These are phyloP conservation scores for Boleophthalmus pectinirostris DNA, from an alignment of 2,113 vertebrate genomes.

Conservation along the genomic window DNA sequence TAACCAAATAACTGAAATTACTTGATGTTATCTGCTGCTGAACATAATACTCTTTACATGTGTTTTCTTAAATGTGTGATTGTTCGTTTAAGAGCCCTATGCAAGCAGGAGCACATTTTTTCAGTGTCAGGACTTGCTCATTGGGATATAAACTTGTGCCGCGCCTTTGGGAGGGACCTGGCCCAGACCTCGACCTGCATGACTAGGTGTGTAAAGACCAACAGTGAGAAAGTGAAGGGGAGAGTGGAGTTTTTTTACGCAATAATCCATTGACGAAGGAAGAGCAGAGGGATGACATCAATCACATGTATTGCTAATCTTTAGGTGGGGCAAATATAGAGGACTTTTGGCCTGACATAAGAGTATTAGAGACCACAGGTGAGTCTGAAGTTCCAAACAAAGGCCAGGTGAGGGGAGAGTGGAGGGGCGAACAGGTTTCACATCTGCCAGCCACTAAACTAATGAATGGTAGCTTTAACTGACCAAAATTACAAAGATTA, in stretches of 20 bases:
- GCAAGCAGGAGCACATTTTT: slow-evolving; percentile 17
- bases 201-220: slow-evolving; percentile 21
- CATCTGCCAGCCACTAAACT: too few species aligned
- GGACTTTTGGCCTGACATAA: not conserved
- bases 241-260: not conserved
- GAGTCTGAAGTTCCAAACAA: too few species aligned
- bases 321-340: not conserved
- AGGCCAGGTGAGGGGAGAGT: too few species aligned
- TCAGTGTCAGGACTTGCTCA: slow-evolving; percentile 62
- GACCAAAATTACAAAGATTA: too few species aligned
- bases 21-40: not conserved
- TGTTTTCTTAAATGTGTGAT: not conserved
- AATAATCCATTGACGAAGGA: not conserved
- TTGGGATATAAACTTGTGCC: slow-evolving; percentile 42
- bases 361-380: too few species aligned
- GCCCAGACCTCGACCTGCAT: slow-evolving; percentile 27
- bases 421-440: too few species aligned
- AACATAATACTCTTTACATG: not conserved
- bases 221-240: slow-evolving; percentile 12
- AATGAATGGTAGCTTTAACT: too few species aligned
- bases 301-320: not conserved
- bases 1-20: not conserved
- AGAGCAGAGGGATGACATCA: slow-evolving; percentile 18
- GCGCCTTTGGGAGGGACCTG: slow-evolving; percentile 52
- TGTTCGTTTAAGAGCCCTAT: not conserved